Evolutionary conservation across 2,888 invertebrate species (phyloP).

Genomic region (Athalia rosae): DNA sequence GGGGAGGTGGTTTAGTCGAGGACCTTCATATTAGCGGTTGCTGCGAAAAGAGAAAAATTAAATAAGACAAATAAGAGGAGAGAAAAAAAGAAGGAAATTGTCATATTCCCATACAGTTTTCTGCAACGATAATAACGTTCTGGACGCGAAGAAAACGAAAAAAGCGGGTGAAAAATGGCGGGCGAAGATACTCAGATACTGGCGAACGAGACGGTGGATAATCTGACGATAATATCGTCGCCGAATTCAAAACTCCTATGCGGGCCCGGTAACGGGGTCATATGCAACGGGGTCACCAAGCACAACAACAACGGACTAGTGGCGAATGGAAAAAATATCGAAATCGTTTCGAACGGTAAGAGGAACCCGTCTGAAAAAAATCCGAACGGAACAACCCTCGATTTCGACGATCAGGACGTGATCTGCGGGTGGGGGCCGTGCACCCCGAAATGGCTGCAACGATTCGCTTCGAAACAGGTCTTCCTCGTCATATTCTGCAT

Average conservation of each 20-base stretch:
- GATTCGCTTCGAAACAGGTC: slow-evolving; percentile 89
- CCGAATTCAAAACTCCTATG: slow-evolving; percentile 60
- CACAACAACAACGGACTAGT: slow-evolving; percentile 68
- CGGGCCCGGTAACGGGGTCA: slow-evolving; percentile 65
- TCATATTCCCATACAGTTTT: neutral
- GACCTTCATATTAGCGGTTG: neutral
- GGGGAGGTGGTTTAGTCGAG: neutral
- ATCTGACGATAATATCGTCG: slow-evolving; percentile 66
- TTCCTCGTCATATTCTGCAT: slow-evolving; percentile 92
- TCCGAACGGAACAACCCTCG: neutral
- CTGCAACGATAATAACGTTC: neutral
- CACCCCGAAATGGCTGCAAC: slow-evolving; percentile 84
- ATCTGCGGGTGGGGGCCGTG: slow-evolving; percentile 81
- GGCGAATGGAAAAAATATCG: slow-evolving; percentile 65
- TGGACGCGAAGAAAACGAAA: slow-evolving; percentile 24
- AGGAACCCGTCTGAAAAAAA: slow-evolving; percentile 54
- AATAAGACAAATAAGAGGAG: no score
- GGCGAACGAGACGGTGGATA: slow-evolving; percentile 64
- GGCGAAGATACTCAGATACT: slow-evolving; percentile 67
- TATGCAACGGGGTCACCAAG: slow-evolving; percentile 54
- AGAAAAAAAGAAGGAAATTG: neutral
- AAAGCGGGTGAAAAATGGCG: slow-evolving; percentile 58
- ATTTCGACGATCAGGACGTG: slow-evolving; percentile 64
- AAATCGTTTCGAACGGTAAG: slow-evolving; percentile 66
- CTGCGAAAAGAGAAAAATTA: neutral